phyloP scores from a whole-genome alignment of 2,888 invertebrate genomes.

The Portevinia maculata region DNA sequence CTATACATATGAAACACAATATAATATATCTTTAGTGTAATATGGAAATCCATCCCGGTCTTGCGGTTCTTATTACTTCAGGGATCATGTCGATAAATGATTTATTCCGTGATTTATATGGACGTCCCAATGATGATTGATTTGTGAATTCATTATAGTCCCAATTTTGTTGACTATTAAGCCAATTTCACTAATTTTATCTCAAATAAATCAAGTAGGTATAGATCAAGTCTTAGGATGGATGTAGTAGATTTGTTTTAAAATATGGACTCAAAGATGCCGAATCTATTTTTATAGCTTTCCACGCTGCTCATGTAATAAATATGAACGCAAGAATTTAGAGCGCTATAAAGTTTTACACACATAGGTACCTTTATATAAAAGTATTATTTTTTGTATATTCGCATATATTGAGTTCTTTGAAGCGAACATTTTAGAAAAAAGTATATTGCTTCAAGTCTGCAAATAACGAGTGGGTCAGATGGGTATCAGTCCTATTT shows the following conservation, averaged over 20 bases:
- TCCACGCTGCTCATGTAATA: slow-evolving; percentile 8
- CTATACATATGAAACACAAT: too few species aligned
- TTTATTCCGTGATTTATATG: slow-evolving; percentile 51
- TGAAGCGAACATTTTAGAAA: slow-evolving; percentile 32
- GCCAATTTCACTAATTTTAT: slow-evolving; percentile 25
- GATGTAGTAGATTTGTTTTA: too few species aligned
- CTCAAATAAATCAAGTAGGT: slow-evolving; percentile 7
- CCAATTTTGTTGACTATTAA: slow-evolving; percentile 27
- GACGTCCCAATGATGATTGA: slow-evolving; percentile 45
- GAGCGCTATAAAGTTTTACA: slow-evolving; percentile 61
- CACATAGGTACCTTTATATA: too few species aligned
- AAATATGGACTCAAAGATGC: too few species aligned
- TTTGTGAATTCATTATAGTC: slow-evolving; percentile 42
- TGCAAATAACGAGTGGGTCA: slow-evolving; percentile 71
- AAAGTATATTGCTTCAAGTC: slow-evolving; percentile 42
- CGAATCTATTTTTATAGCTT: slow-evolving; percentile 31
- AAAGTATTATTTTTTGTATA: too few species aligned
- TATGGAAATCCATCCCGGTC: background rate
- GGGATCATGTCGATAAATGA: slow-evolving; percentile 42
- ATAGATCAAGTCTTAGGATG: too few species aligned
- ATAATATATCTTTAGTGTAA: too few species aligned
- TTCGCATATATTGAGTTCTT: slow-evolving; percentile 30
- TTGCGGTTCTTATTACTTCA: slow-evolving; percentile 19
- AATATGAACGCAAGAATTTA: slow-evolving; percentile 56
- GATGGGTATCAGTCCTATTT: slow-evolving; percentile 60